These are phyloP conservation scores for Dryoscopus gambensis DNA, from an alignment of 2,113 vertebrate species.

Conservation along the genomic window DNA sequence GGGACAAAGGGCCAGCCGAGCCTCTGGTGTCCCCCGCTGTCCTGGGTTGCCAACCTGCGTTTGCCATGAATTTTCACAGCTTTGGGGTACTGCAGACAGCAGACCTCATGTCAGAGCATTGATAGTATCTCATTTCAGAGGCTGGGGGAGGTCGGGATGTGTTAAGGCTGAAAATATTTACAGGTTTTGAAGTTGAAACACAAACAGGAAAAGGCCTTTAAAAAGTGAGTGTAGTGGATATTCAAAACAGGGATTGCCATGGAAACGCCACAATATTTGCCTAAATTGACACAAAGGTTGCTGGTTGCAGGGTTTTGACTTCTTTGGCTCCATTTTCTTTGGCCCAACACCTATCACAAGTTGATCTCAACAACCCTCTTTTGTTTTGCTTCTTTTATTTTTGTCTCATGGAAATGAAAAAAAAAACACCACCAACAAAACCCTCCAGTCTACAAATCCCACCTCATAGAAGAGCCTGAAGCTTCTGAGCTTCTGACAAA, in stretches of 20 bases:
- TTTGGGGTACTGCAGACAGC: not conserved
- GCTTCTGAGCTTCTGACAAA: not conserved
- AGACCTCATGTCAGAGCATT: not conserved
- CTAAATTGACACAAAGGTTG: slow-evolving; percentile 84
- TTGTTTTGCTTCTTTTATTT: slow-evolving; percentile 43
- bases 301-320: slow-evolving; percentile 70
- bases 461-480: not conserved
- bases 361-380: slow-evolving; percentile 45
- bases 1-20: not conserved
- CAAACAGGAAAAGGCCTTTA: slow-evolving; percentile 85
- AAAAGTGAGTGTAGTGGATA: slow-evolving; percentile 79
- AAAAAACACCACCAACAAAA: not conserved
- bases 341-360: slow-evolving; percentile 65
- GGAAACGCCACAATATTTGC: slow-evolving; percentile 87
- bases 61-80: not conserved
- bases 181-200: slow-evolving; percentile 77
- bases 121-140: not conserved
- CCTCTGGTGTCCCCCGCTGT: not conserved
- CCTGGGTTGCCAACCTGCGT: not conserved
- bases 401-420: slow-evolving; percentile 13
- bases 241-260: slow-evolving; percentile 83
- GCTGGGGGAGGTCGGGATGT: slow-evolving; percentile 31
- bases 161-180: slow-evolving; percentile 78
- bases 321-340: slow-evolving; percentile 70
- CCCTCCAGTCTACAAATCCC: not conserved